Conservation (phyloP, 2,888 invertebrate species). For the Drosophila fungiperda region DNA sequence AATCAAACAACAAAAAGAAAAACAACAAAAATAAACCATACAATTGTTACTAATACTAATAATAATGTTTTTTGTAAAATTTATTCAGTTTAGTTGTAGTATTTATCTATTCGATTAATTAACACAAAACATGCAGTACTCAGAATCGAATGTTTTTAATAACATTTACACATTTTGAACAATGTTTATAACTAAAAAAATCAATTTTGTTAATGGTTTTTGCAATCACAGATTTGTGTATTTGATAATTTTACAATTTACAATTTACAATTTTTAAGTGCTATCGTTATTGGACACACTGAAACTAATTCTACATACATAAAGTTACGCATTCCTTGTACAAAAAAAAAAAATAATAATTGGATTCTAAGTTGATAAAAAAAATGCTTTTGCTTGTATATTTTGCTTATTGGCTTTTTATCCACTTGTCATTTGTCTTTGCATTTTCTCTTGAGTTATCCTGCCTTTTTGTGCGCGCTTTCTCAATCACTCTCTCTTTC, state of each 20-base stretch:
- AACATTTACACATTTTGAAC: conserved; percentile 21
- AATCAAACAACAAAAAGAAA: not conserved
- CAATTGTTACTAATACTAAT: conserved; percentile 30
- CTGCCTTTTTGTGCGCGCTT: conserved; percentile 38
- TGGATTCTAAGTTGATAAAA: conserved; percentile 32
- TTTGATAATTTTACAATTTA: not conserved
- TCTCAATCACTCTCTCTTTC: conserved; percentile 29
- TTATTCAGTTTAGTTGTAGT: conserved; percentile 23
- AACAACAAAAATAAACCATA: not conserved
- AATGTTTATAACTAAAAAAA: conserved; percentile 14
- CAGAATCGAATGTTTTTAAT: conserved; percentile 13
- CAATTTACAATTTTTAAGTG: conserved; percentile 27
- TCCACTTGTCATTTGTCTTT: conserved; percentile 31
- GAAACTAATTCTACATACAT: conserved; percentile 25
- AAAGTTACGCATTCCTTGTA: conserved; percentile 28
- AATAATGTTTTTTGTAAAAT: conserved; percentile 9
- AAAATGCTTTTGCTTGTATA: conserved; percentile 62
- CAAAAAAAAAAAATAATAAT: conserved; percentile 22
- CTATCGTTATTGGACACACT: conserved; percentile 35
- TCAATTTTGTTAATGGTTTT: conserved; percentile 31
- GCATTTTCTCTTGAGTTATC: conserved; percentile 35
- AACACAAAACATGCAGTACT: conserved; percentile 18
- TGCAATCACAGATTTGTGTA: conserved; percentile 27
- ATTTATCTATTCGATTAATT: not conserved
- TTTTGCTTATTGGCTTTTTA: conserved; percentile 71